Evolutionary conservation across 2,113 vertebrate genomes (phyloP).

Genomic region (Casuarius casuarius): DNA sequence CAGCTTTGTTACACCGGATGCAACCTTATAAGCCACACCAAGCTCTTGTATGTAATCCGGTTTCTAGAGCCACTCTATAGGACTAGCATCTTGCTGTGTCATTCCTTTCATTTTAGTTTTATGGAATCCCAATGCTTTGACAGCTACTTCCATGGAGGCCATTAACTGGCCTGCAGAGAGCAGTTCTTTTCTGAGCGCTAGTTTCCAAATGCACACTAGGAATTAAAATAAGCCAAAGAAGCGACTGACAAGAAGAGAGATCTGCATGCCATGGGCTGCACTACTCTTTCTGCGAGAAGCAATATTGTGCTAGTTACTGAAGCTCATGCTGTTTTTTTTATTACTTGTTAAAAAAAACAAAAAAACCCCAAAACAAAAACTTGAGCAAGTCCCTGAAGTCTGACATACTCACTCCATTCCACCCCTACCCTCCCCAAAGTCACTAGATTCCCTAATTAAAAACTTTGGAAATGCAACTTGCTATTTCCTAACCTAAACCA

Average conservation of each 20-base stretch:
- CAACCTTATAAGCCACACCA: neutral
- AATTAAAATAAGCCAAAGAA: neutral
- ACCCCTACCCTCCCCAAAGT: neutral
- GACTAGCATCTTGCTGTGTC: slow-evolving; percentile 63
- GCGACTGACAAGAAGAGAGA: neutral
- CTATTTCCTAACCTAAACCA: neutral
- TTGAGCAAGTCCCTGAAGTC: neutral
- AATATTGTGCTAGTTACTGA: neutral
- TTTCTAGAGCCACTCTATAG: neutral
- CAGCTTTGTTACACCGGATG: neutral
- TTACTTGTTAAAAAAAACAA: too few relatives aligned
- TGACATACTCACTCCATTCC: neutral
- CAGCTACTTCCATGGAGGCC: slow-evolving; percentile 3
- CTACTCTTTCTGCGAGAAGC: neutral
- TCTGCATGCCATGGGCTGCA: neutral
- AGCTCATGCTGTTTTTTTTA: too few relatives aligned
- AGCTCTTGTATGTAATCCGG: neutral
- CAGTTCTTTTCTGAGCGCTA: neutral
- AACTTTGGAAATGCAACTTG: neutral
- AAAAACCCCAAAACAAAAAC: too few relatives aligned
- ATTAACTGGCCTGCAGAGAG: slow-evolving; percentile 20
- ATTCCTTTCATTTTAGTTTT: slow-evolving; percentile 25
- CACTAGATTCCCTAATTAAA: neutral
- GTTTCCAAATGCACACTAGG: neutral
- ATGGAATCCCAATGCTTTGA: neutral